These are phyloP conservation scores for Endomychus coccineus DNA, from an alignment of 2,888 invertebrate species.

Conservation along the genomic window DNA sequence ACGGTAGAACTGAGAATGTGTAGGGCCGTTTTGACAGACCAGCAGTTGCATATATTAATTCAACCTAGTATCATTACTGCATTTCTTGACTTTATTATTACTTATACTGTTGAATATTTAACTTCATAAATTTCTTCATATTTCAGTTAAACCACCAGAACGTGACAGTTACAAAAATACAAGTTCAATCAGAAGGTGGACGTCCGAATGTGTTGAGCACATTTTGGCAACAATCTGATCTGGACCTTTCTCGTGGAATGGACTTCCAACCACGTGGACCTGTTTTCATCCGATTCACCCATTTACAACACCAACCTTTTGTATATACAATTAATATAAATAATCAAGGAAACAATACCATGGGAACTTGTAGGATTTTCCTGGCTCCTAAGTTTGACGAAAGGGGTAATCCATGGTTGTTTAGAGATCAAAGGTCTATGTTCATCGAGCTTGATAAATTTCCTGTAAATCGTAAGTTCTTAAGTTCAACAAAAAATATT, in stretches of 20 bases:
- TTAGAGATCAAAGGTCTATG: conserved; percentile 55
- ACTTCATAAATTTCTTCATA: not conserved
- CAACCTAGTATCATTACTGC: too few species aligned
- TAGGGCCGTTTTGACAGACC: not conserved
- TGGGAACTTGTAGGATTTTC: conserved; percentile 63
- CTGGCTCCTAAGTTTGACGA: conserved; percentile 59
- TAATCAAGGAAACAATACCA: conserved; percentile 39
- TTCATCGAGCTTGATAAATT: conserved; percentile 73
- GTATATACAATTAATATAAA: conserved; percentile 47
- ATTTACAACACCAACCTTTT: conserved; percentile 68
- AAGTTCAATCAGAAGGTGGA: conserved; percentile 49
- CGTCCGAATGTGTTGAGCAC: conserved; percentile 54
- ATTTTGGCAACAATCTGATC: conserved; percentile 72
- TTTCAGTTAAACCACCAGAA: conserved; percentile 57
- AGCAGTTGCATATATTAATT: too few species aligned
- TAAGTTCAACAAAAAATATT: too few species aligned
- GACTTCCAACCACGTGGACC: conserved; percentile 74
- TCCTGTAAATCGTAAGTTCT: conserved; percentile 51
- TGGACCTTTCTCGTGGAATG: conserved; percentile 71
- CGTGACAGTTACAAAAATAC: conserved; percentile 52
- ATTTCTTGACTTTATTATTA: too few species aligned
- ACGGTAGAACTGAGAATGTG: not conserved
- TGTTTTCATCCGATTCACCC: conserved; percentile 66
- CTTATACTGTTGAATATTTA: too few species aligned
- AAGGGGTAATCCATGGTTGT: conserved; percentile 54